Percentiles rank a stretch among this genome's conserved stretches.
Conservation (phyloP, 2,797 vertebrate species). For the Xerus rutilus region DNA sequence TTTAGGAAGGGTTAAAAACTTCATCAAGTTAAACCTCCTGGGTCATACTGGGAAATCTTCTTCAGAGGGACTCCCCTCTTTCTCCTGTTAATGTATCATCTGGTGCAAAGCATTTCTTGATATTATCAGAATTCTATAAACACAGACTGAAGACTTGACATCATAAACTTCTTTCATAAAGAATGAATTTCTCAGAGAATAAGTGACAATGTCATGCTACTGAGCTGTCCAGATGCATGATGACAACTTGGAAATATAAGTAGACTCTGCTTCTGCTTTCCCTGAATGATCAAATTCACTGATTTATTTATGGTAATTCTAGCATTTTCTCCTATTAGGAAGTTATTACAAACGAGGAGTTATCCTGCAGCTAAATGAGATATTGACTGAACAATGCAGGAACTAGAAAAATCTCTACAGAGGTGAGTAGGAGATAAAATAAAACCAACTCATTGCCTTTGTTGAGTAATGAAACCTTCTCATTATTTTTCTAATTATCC, state of each 20-base stretch:
- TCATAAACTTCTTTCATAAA: background rate
- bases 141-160: background rate
- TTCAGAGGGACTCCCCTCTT: fast-evolving
- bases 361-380: constrained; percentile 48
- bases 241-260: background rate
- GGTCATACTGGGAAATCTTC: background rate
- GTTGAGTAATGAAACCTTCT: constrained; percentile 23
- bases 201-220: background rate
- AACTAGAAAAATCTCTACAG: background rate
- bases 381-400: constrained; percentile 50
- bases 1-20: background rate
- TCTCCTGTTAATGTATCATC: background rate
- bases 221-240: background rate
- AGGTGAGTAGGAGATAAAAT: constrained; percentile 33
- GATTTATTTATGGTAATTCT: constrained; percentile 46
- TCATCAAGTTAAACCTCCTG: background rate
- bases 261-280: background rate
- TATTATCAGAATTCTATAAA: background rate
- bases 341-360: constrained; percentile 18
- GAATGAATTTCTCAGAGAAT: background rate
- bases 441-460: background rate
- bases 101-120: background rate
- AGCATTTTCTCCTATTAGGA: constrained; percentile 26
- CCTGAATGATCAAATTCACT: background rate
- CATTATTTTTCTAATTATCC: constrained; percentile 65